Evolutionary conservation across 2,113 vertebrate genomes (phyloP).

Genomic region (Grammomys surdaster): DNA sequence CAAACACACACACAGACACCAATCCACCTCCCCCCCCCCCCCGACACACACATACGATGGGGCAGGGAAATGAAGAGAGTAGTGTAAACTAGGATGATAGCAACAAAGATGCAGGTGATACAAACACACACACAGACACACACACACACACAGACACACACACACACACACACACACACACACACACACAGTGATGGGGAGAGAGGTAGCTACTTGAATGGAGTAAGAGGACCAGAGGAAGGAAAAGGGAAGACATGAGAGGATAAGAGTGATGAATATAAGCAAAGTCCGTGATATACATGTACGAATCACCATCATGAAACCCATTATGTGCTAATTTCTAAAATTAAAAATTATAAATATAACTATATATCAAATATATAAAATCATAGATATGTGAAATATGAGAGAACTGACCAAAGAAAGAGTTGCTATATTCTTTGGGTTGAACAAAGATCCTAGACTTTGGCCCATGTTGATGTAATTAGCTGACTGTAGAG

Average conservation of each 20-base stretch:
- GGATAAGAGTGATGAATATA: neutral
- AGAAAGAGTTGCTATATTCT: neutral
- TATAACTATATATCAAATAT: neutral
- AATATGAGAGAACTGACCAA: neutral
- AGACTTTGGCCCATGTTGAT: neutral
- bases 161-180: neutral
- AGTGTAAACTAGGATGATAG: no score
- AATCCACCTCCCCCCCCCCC: no score
- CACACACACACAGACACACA: neutral
- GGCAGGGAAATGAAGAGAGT: no score
- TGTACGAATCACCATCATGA: neutral
- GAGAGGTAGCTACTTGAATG: neutral
- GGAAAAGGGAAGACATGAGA: neutral
- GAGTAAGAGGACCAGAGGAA: neutral
- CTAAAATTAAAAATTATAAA: neutral
- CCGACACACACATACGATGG: neutral
- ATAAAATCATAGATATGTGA: neutral
- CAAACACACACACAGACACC: neutral
- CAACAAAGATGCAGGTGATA: no score
- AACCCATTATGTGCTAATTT: neutral
- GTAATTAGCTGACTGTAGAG: neutral
- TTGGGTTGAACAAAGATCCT: neutral
- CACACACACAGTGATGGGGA: neutral
- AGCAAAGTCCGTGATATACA: neutral
- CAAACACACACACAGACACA: neutral